Base-by-base conservation (phyloP, 2,113 vertebrate genomes). In the Atlantisia rogersi region DNA sequence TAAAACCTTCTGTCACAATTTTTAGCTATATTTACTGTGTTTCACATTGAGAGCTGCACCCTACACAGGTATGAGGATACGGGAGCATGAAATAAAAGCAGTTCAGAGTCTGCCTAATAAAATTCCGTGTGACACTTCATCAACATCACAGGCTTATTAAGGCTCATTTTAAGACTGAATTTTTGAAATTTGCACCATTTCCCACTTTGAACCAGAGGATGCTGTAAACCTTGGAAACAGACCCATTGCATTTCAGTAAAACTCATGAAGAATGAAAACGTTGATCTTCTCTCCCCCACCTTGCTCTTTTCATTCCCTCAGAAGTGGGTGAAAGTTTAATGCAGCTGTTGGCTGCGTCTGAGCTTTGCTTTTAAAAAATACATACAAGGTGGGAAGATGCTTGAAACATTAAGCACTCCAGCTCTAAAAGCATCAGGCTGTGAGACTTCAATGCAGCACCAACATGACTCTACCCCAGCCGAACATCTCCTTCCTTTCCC, bases 121-220 rank as follows among this genome's bases (percentile, higher is more conserved):
- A 94, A 85, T 60, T 81, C 74, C 44, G 16, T 79, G 56, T 86
- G 86, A 85, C 84, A 88, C 65, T 96, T 94, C 92, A 85, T 94
- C 78, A 90, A 12, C 70, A 70, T 80, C 59, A 73, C n/a, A 86
- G n/a, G 22, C 16, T 83, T 92, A 84, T 93, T 94, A 91, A 91
- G 58, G 70, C n/a, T 88, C 26, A 60, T 92, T 93, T 94, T 75
- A 83, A 83, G 42, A 75, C 20, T 25, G 65, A 92, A 89, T 82
- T 94, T 87, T 50, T 62, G 37, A 86, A 94, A 58, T 91, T 87
- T 89, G n/a, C 0, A 1, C 40, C 31, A n/a, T 94, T 96, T 96
- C 92, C 86, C 63, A n/a, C 74, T 87, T 94, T 65, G 65, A 94
- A 88, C 35, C 16, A 50, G 39, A 69, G 48, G 56, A 52, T 53